A percentile compares a stretch with the other conserved stretches of the same genome.
phyloP scores from a whole-genome alignment of 2,113 vertebrate species.

The Mirounga angustirostris region DNA sequence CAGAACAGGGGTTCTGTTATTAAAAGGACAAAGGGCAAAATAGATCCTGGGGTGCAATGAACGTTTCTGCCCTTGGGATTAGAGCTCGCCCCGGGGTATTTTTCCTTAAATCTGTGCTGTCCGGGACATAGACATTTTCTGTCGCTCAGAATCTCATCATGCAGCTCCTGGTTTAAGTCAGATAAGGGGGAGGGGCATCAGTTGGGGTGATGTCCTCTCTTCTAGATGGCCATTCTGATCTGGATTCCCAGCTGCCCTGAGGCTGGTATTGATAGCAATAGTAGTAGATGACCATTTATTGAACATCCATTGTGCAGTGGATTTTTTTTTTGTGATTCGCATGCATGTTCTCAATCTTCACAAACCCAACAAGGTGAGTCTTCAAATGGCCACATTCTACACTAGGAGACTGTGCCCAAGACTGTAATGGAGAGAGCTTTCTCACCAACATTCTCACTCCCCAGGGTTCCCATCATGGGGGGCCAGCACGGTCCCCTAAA shows the following conservation, averaged over 20 bases:
- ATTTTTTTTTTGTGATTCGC: background rate
- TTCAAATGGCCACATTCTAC: background rate
- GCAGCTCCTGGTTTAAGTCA: background rate
- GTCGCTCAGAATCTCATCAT: background rate
- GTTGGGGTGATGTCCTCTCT: background rate
- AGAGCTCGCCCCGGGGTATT: background rate
- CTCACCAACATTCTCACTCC: background rate
- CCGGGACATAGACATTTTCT: background rate
- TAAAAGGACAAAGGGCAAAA: background rate
- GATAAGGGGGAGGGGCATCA: background rate
- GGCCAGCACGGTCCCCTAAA: background rate
- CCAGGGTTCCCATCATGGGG: background rate
- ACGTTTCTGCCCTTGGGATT: background rate
- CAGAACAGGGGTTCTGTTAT: background rate
- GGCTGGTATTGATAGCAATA: background rate
- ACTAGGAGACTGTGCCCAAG: background rate
- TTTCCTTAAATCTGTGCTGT: background rate
- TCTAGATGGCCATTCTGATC: background rate
- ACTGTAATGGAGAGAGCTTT: background rate
- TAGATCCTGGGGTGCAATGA: background rate
- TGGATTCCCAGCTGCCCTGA: background rate
- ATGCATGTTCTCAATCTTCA: background rate
- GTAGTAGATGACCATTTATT: background rate
- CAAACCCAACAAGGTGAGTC: background rate
- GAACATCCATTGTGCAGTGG: background rate